Evolutionary conservation across 2,888 invertebrate species (phyloP).

Genomic region (Sinelater perroti): DNA sequence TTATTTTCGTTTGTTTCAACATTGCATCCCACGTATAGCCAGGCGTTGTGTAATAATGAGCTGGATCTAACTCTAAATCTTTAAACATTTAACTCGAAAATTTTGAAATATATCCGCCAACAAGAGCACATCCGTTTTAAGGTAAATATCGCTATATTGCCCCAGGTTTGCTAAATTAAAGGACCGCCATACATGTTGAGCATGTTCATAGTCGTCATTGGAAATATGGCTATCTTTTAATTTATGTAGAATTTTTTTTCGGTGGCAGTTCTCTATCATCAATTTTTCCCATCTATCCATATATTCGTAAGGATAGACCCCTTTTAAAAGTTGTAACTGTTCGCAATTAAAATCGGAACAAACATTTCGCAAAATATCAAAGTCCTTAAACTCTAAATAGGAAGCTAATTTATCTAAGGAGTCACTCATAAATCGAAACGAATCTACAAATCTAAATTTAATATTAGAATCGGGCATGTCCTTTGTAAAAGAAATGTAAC

Average conservation of each 20-base stretch:
- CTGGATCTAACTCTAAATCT: constrained; percentile 47
- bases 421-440: constrained; percentile 42
- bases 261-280: too few relatives aligned
- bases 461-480: constrained; percentile 40
- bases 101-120: constrained; percentile 51
- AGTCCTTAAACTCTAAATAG: constrained; percentile 33
- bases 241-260: too few relatives aligned
- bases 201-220: constrained; percentile 49
- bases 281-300: constrained; percentile 42
- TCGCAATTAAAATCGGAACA: not conserved
- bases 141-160: constrained; percentile 52
- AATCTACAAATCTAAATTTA: constrained; percentile 43
- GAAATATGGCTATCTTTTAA: constrained; percentile 35
- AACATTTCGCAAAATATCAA: not conserved
- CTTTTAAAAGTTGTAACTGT: constrained; percentile 44
- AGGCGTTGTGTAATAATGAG: constrained; percentile 52
- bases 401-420: constrained; percentile 43
- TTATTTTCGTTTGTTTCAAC: constrained; percentile 50
- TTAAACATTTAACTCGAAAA: constrained; percentile 46
- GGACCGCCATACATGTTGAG: constrained; percentile 48
- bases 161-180: constrained; percentile 49
- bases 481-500: constrained; percentile 45
- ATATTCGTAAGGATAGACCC: constrained; percentile 53
- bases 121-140: constrained; percentile 50
- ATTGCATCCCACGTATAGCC: constrained; percentile 53